phyloP scores from a whole-genome alignment of 2,888 invertebrate species.

The Trimorus sp. region DNA sequence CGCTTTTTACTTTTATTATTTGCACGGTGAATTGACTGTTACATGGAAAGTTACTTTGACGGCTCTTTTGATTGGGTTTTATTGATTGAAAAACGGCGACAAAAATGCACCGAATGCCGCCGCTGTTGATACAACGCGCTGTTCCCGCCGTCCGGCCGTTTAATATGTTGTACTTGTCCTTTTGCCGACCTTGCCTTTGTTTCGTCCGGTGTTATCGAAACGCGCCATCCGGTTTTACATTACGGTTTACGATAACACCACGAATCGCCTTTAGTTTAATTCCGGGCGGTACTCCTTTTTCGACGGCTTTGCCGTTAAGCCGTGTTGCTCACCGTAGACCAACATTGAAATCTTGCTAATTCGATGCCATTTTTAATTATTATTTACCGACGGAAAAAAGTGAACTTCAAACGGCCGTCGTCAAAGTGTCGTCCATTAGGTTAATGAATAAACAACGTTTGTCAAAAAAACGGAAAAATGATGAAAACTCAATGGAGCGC shows the following conservation, averaged over 20 bases:
- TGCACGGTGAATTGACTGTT: slow-evolving; percentile 46
- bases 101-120: slow-evolving; percentile 34
- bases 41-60: slow-evolving; percentile 60
- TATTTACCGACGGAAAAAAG: too few relatives aligned
- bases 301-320: neutral
- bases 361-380: too few relatives aligned
- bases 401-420: too few relatives aligned
- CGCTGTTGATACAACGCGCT: slow-evolving; percentile 36
- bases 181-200: slow-evolving; percentile 39
- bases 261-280: slow-evolving; percentile 3
- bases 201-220: slow-evolving; percentile 37
- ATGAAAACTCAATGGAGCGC: too few relatives aligned
- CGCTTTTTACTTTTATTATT: slow-evolving; percentile 47
- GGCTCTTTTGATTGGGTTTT: slow-evolving; percentile 60
- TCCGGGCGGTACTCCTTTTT: neutral
- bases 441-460: too few relatives aligned
- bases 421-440: too few relatives aligned
- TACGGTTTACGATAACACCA: slow-evolving; percentile 21
- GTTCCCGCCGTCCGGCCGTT: slow-evolving; percentile 13
- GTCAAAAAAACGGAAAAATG: too few relatives aligned
- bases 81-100: slow-evolving; percentile 52
- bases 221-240: slow-evolving; percentile 28
- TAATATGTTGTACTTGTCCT: slow-evolving; percentile 31
- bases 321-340: too few relatives aligned
- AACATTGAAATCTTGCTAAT: too few relatives aligned